Evolutionary conservation across 2,113 vertebrate genomes (phyloP).

Genomic region (Paratilapia polleni): DNA sequence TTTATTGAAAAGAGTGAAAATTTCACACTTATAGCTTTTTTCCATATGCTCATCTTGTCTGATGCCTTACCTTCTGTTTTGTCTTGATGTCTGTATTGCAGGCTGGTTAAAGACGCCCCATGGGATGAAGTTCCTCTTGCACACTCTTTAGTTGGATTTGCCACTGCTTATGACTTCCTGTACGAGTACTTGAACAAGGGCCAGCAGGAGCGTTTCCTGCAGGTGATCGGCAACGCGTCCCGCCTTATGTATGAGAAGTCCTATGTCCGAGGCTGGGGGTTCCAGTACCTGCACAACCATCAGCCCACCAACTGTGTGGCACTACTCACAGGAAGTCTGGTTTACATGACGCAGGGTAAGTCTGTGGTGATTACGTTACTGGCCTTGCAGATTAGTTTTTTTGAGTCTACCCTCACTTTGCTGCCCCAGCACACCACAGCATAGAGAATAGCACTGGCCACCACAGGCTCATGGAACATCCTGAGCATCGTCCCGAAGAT

Average conservation of each 20-base stretch:
- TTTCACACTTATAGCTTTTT: conserved; percentile 7
- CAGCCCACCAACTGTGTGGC: conserved; percentile 99
- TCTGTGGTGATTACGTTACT: neutral
- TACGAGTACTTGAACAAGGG: conserved; percentile 90
- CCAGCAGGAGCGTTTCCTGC: conserved; percentile 93
- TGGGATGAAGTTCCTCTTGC: conserved; percentile 98
- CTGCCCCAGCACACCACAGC: neutral
- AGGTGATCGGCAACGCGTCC: conserved; percentile 94
- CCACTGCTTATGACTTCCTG: conserved; percentile 97
- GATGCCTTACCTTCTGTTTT: neutral
- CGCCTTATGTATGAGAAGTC: conserved; percentile 96
- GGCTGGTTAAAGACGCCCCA: conserved; percentile 97
- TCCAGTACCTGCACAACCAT: conserved; percentile 98
- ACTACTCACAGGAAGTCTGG: conserved; percentile 92
- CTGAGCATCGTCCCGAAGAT: too few relatives aligned
- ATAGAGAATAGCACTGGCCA: too few relatives aligned
- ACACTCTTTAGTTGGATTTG: conserved; percentile 96
- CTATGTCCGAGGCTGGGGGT: conserved; percentile 94
- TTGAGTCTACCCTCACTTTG: neutral
- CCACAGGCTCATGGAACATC: too few relatives aligned
- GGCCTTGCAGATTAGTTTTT: neutral
- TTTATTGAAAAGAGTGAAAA: conserved; percentile 1
- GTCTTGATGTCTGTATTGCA: conserved; percentile 67
- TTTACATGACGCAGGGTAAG: conserved; percentile 97
- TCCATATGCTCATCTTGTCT: neutral